Conservation (phyloP, 2,888 invertebrate species). For the Epiblema foenella region DNA sequence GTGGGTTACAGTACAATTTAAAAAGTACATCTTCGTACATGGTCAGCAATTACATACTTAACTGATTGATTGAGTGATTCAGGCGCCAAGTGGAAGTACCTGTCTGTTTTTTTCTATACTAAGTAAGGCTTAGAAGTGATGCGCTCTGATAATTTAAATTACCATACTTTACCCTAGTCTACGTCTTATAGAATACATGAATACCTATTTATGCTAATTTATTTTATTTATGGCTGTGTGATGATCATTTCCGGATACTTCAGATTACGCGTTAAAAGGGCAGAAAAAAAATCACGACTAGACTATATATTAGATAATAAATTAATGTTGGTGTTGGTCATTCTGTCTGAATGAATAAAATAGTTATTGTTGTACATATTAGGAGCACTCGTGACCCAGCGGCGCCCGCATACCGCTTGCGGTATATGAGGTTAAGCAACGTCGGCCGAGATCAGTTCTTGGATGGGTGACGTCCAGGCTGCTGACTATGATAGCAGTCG, state of each 20-base stretch:
- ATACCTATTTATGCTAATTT: conserved; percentile 36
- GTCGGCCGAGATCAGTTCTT: too few relatives aligned
- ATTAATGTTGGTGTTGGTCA: not conserved
- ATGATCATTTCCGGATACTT: conserved; percentile 39
- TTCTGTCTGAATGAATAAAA: not conserved
- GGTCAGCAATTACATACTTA: too few relatives aligned
- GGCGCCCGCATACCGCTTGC: too few relatives aligned
- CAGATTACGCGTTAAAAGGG: conserved; percentile 18
- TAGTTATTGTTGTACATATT: too few relatives aligned
- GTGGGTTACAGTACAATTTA: too few relatives aligned
- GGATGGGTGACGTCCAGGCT: too few relatives aligned
- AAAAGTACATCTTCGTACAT: too few relatives aligned
- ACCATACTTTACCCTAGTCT: conserved; percentile 39
- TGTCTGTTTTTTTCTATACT: conserved; percentile 5
- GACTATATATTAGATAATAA: not conserved
- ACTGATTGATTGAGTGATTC: not conserved
- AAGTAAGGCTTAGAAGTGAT: conserved; percentile 6
- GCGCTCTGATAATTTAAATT: conserved; percentile 34
- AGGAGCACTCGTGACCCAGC: too few relatives aligned
- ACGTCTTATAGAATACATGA: conserved; percentile 29
- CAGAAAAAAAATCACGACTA: conserved; percentile 23
- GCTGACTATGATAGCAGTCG: too few relatives aligned
- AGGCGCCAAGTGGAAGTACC: conserved; percentile 1
- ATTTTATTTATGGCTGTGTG: conserved; percentile 29
- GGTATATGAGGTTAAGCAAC: too few relatives aligned